A percentile compares a stretch with the other conserved stretches of the same genome.
Evolutionary conservation across 2,113 vertebrate species (phyloP).

Genomic region (Steatornis caripensis): DNA sequence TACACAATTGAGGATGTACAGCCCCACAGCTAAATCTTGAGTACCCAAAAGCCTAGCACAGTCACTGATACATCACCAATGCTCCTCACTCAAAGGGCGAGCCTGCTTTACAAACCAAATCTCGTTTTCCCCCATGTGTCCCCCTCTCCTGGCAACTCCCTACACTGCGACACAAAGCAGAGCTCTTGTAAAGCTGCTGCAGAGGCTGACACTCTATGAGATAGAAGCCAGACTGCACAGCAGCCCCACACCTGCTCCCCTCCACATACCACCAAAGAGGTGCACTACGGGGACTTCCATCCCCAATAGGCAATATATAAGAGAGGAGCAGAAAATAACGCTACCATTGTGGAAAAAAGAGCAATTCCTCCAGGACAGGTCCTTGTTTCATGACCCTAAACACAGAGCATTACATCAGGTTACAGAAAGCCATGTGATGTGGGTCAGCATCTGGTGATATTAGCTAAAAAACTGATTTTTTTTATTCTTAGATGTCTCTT

Average conservation of each 20-base stretch:
- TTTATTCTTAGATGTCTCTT: neutral
- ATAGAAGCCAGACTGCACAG: neutral
- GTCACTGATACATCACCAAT: neutral
- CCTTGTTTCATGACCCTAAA: neutral
- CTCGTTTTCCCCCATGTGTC: neutral
- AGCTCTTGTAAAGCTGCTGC: neutral
- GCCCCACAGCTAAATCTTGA: neutral
- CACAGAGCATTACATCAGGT: neutral
- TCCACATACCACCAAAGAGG: neutral
- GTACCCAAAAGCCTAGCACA: neutral
- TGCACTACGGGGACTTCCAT: neutral
- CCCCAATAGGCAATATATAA: accelerated
- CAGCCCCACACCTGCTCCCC: no score
- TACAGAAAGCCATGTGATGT: neutral
- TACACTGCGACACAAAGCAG: neutral
- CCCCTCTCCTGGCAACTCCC: neutral
- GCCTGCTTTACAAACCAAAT: neutral
- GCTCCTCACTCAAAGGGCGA: neutral
- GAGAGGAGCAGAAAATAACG: neutral
- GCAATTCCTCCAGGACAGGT: neutral
- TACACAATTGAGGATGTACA: accelerated
- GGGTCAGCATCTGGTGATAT: neutral
- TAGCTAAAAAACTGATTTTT: neutral
- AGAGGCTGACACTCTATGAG: accelerated
- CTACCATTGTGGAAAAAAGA: neutral